phyloP scores from a whole-genome alignment of 2,797 vertebrate species.

The Rhynchonycteris naso region DNA sequence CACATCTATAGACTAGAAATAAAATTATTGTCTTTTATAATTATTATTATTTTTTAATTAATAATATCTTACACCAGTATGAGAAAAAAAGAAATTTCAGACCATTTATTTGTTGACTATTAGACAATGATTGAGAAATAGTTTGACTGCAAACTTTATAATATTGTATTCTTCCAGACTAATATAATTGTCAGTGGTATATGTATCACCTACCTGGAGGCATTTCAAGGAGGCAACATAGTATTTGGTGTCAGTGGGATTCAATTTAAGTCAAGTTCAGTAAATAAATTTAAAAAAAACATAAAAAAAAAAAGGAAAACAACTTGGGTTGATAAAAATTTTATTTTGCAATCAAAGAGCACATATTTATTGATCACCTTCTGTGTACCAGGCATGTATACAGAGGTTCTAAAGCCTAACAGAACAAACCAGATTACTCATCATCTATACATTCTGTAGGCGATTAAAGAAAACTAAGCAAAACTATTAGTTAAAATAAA shows the following conservation, averaged over 20 bases:
- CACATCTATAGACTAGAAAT: not conserved
- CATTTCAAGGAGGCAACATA: not conserved
- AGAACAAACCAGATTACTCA: not conserved
- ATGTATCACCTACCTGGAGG: not conserved
- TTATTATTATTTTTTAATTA: not conserved
- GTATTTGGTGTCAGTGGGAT: not conserved
- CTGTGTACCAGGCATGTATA: not conserved
- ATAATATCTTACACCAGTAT: not conserved
- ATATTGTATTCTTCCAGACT: not conserved
- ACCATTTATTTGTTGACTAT: not conserved
- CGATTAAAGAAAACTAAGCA: not conserved
- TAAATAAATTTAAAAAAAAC: not conserved
- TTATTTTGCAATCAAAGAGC: not conserved
- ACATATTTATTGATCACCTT: not conserved
- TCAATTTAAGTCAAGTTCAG: not conserved
- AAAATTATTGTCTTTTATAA: slow-evolving; percentile 7
- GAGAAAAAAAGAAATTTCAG: not conserved
- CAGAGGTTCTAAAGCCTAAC: not conserved
- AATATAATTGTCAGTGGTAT: not conserved
- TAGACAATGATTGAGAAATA: not conserved
- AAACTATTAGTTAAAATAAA: not conserved
- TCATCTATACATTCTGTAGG: not conserved
- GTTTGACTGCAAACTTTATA: not conserved
- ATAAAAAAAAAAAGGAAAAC: not conserved
- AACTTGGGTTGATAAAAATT: not conserved